A percentile compares a stretch with the other conserved stretches of the same genome.
Conservation (phyloP, 2,888 invertebrate genomes). For the Camptogramma bilineatum region DNA sequence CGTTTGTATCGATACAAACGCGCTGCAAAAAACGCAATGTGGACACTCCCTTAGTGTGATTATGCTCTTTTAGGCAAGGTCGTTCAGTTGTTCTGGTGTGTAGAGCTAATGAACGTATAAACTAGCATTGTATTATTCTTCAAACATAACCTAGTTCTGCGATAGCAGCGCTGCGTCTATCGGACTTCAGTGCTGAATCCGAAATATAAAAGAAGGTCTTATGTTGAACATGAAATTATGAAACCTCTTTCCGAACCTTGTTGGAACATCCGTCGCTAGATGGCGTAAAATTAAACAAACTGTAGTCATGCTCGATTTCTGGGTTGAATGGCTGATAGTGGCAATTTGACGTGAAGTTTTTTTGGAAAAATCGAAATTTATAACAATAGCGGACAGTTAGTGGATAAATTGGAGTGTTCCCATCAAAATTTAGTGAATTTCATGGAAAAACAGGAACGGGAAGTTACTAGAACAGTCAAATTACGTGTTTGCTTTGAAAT, state of each 20-base stretch:
- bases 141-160: too few species aligned
- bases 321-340: slow-evolving; percentile 77
- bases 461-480: slow-evolving; percentile 32
- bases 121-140: too few species aligned
- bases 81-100: too few species aligned
- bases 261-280: slow-evolving; percentile 49
- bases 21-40: too few species aligned
- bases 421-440: slow-evolving; percentile 27
- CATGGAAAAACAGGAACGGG: slow-evolving; percentile 33
- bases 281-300: slow-evolving; percentile 54
- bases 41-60: too few species aligned
- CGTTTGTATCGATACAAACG: too few species aligned
- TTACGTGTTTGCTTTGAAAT: slow-evolving; percentile 48
- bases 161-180: too few species aligned
- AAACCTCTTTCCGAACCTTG: slow-evolving; percentile 11
- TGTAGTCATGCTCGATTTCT: slow-evolving; percentile 55
- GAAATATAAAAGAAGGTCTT: too few species aligned
- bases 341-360: slow-evolving; percentile 59
- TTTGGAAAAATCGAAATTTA: slow-evolving; percentile 54
- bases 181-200: too few species aligned
- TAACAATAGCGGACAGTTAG: slow-evolving; percentile 36
- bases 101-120: too few species aligned
- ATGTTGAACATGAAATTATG: too few species aligned
- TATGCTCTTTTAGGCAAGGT: too few species aligned
- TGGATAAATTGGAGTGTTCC: slow-evolving; percentile 44